These are phyloP conservation scores for Panthera uncia DNA, from an alignment of 2,113 vertebrate genomes.

Conservation along the genomic window DNA sequence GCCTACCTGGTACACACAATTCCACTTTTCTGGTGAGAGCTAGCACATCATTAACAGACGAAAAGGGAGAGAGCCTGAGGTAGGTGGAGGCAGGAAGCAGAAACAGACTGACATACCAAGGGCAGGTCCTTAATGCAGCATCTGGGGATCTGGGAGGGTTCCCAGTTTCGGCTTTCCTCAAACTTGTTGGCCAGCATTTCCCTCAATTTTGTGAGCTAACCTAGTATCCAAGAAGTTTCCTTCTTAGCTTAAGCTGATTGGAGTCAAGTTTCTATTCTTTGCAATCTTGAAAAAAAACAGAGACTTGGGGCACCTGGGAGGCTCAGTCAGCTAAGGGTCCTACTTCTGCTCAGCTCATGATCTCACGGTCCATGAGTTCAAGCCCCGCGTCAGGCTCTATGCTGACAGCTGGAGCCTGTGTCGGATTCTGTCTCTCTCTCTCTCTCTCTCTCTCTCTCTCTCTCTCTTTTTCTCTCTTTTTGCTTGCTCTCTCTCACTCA, in stretches of 20 bases:
- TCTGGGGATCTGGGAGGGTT: neutral
- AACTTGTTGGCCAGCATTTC: neutral
- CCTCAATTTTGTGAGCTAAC: neutral
- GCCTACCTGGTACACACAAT: too few relatives aligned
- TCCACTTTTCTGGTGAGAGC: neutral
- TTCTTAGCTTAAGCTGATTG: neutral
- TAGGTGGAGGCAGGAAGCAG: neutral
- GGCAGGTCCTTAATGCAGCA: neutral
- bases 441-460: too few relatives aligned
- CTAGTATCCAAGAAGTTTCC: neutral
- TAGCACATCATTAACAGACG: neutral
- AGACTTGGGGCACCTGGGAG: neutral
- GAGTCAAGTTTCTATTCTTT: neutral
- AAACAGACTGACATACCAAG: neutral
- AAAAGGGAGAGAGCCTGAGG: neutral
- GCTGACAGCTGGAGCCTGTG: too few relatives aligned
- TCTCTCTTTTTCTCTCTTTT: too few relatives aligned
- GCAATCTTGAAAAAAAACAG: neutral
- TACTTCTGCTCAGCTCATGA: too few relatives aligned
- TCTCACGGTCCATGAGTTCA: too few relatives aligned
- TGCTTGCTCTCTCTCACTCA: too few relatives aligned
- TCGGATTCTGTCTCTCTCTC: too few relatives aligned
- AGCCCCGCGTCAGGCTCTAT: too few relatives aligned
- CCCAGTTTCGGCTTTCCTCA: neutral
- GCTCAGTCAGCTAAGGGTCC: too few relatives aligned